Percentiles rank a stretch among this genome's conserved stretches.
Evolutionary conservation across 2,113 vertebrate species (phyloP).

Genomic region (Pycnonotus jocosus): DNA sequence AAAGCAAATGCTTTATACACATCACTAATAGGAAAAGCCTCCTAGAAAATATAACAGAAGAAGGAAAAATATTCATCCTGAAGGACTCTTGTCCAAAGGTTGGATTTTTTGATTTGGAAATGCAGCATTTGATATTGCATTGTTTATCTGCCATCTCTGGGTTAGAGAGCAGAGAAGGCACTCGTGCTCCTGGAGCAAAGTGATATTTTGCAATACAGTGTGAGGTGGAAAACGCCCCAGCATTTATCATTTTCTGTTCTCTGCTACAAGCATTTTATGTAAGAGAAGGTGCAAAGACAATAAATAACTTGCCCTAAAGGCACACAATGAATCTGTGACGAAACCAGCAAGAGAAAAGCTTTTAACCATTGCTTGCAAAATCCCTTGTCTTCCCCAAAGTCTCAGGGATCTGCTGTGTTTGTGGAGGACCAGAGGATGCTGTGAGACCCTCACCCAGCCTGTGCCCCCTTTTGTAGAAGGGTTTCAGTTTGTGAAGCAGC

Average conservation of each 20-base stretch:
- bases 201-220: background rate
- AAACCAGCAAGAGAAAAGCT: background rate
- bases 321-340: background rate
- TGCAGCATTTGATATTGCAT: background rate
- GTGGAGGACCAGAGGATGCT: background rate
- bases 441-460: background rate
- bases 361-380: background rate
- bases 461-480: background rate
- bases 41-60: background rate
- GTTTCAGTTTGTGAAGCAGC: background rate
- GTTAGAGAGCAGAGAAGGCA: background rate
- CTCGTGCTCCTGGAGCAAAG: background rate
- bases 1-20: background rate
- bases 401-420: background rate
- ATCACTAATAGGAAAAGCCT: background rate
- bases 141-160: background rate
- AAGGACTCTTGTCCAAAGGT: background rate
- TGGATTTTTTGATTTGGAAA: background rate
- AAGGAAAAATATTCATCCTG: background rate
- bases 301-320: background rate
- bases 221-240: background rate
- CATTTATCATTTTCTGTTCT: background rate
- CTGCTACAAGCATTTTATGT: background rate
- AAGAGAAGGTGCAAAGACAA: background rate
- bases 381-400: background rate